Evolutionary conservation across 2,113 vertebrate genomes (phyloP).

Genomic region (Pristiophorus japonicus): DNA sequence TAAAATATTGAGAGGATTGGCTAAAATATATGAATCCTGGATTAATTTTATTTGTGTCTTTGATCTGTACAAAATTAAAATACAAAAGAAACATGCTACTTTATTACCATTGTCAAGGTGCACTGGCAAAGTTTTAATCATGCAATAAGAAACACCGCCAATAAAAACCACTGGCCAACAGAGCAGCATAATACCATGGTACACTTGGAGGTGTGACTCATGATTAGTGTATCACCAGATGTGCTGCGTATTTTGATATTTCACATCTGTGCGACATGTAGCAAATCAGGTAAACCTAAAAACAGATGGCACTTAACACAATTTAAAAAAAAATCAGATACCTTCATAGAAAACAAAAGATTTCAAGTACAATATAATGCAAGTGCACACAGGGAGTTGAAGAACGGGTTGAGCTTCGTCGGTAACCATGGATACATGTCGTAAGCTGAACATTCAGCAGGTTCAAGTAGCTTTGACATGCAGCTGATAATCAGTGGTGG

Average conservation of each 20-base stretch:
- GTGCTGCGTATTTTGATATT: not conserved
- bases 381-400: not conserved
- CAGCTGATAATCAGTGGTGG: not conserved
- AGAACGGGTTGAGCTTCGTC: not conserved
- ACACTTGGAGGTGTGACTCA: not conserved
- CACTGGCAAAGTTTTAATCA: not conserved
- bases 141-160: not conserved
- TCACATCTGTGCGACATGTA: conserved; percentile 22
- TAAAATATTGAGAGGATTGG: not conserved
- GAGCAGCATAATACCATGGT: not conserved
- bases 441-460: not conserved
- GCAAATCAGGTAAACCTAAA: not conserved
- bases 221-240: not conserved
- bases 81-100: not conserved
- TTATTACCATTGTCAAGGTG: not conserved
- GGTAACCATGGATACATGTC: not conserved
- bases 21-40: not conserved
- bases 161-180: not conserved
- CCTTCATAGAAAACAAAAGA: not conserved
- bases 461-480: not conserved
- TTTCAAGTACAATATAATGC: not conserved
- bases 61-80: not conserved
- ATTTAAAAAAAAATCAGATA: not conserved
- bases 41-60: not conserved
- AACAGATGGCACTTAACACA: not conserved